A percentile compares a stretch with the other conserved stretches of the same genome.
These are phyloP conservation scores for Drosophila merina DNA, from an alignment of 2,888 invertebrate species.

Conservation along the genomic window DNA sequence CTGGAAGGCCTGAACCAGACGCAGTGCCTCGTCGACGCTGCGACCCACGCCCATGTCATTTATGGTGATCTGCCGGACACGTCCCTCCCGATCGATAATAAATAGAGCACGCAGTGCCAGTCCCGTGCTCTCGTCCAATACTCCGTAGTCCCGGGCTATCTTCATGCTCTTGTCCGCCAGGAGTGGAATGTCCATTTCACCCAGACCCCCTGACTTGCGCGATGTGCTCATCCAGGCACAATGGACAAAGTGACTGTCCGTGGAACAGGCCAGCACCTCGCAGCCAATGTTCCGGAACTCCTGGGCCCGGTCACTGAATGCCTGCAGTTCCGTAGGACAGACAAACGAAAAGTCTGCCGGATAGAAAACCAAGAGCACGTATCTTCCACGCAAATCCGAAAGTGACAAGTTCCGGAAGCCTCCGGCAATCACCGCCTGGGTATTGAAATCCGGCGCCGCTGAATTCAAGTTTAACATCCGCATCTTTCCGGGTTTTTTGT, in stretches of 20 bases:
- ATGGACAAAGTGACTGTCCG: constrained; percentile 97
- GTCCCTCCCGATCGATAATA: constrained; percentile 94
- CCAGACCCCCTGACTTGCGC: constrained; percentile 95
- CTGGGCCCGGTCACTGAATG: constrained; percentile 94
- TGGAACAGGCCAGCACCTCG: constrained; percentile 94
- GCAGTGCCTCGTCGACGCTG: constrained; percentile 94
- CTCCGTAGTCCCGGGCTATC: constrained; percentile 93
- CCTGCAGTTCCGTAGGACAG: constrained; percentile 97
- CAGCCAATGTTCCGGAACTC: constrained; percentile 93
- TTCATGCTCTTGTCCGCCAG: constrained; percentile 94
- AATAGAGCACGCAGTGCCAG: constrained; percentile 96
- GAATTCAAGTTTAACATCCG: constrained; percentile 48
- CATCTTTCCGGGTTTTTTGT: constrained; percentile 13
- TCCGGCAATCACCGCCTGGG: constrained; percentile 42
- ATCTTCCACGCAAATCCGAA: constrained; percentile 91
- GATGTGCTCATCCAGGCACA: constrained; percentile 97
- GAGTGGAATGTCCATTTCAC: constrained; percentile 96
- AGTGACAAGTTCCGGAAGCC: constrained; percentile 82
- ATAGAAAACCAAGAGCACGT: constrained; percentile 94
- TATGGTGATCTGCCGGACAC: constrained; percentile 95
- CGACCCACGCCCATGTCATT: constrained; percentile 98
- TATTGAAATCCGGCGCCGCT: constrained; percentile 52
- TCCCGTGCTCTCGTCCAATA: constrained; percentile 95
- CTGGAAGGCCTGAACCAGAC: constrained; percentile 97
- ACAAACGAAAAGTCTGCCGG: constrained; percentile 95